A percentile compares a stretch with the other conserved stretches of the same genome.
These are phyloP conservation scores for Tachysurus fulvidraco DNA, from an alignment of 2,113 vertebrate genomes.

Conservation along the genomic window DNA sequence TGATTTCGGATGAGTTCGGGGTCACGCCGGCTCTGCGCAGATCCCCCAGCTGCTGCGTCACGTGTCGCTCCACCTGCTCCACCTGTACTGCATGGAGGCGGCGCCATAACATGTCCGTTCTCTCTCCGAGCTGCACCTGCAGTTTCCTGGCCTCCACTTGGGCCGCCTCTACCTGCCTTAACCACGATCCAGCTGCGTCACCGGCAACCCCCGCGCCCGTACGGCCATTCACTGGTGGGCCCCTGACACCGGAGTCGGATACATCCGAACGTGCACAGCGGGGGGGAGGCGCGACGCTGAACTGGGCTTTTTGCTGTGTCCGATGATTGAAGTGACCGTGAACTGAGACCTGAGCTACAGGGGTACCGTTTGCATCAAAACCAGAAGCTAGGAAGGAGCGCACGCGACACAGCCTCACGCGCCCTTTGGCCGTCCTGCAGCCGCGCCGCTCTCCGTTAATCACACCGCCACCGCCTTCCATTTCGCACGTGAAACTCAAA, in stretches of 20 bases:
- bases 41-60: slow-evolving; percentile 60
- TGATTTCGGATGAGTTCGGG: slow-evolving; percentile 52
- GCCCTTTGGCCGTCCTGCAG: slow-evolving; percentile 52
- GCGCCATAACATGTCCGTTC: slow-evolving; percentile 59
- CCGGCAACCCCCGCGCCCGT: not conserved
- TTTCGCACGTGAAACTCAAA: slow-evolving; percentile 9
- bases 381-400: slow-evolving; percentile 51
- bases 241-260: not conserved
- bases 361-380: slow-evolving; percentile 10
- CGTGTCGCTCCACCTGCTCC: slow-evolving; percentile 66
- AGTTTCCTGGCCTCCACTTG: slow-evolving; percentile 44
- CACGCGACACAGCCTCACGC: slow-evolving; percentile 55
- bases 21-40: slow-evolving; percentile 38
- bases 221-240: not conserved
- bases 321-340: not conserved
- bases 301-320: not conserved
- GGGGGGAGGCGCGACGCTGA: not conserved
- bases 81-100: slow-evolving; percentile 65
- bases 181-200: not conserved
- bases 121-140: slow-evolving; percentile 59
- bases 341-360: not conserved
- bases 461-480: slow-evolving; percentile 16
- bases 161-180: slow-evolving; percentile 45
- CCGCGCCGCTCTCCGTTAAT: slow-evolving; percentile 38
- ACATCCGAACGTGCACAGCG: not conserved